A percentile compares a stretch with the other conserved stretches of the same genome.
phyloP scores from a whole-genome alignment of 2,797 vertebrate genomes.

The Poecilia wingei region DNA sequence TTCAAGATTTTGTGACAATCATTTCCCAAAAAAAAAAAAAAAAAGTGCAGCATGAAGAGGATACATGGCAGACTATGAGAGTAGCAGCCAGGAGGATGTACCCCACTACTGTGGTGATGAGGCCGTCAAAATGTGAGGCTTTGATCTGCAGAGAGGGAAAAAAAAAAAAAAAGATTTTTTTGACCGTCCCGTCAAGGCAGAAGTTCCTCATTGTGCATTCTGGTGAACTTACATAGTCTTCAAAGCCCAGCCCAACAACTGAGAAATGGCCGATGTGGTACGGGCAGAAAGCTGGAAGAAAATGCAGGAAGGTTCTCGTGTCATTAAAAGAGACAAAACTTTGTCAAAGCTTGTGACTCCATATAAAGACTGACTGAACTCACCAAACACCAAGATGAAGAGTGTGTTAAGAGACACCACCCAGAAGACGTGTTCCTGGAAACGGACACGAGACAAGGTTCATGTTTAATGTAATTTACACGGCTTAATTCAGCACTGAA shows the following conservation, averaged over 20 bases:
- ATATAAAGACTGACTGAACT: slow-evolving; percentile 54
- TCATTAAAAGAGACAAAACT: background rate
- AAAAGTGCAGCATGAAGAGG: slow-evolving; percentile 71
- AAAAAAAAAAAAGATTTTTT: background rate
- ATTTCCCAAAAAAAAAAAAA: background rate
- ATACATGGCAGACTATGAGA: slow-evolving; percentile 96
- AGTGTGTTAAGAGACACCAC: slow-evolving; percentile 97
- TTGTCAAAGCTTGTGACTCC: background rate
- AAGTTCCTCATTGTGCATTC: background rate
- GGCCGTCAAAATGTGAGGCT: slow-evolving; percentile 95
- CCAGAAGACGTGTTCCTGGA: slow-evolving; percentile 97
- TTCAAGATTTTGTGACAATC: background rate
- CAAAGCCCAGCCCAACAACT: slow-evolving; percentile 94
- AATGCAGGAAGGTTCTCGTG: background rate
- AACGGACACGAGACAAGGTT: slow-evolving; percentile 34
- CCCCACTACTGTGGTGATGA: slow-evolving; percentile 95
- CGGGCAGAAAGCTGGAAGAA: slow-evolving; percentile 90
- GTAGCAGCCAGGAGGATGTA: slow-evolving; percentile 93
- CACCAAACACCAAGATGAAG: slow-evolving; percentile 98
- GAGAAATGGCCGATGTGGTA: slow-evolving; percentile 98
- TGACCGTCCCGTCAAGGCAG: background rate
- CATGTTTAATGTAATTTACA: background rate
- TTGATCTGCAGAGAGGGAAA: slow-evolving; percentile 79
- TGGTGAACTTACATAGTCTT: slow-evolving; percentile 88
- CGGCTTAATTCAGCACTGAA: background rate